Evolutionary conservation across 2,888 invertebrate species (phyloP), one percentile per base, ranked within the genome.

Genomic region (Trachelus iudaicus): DNA sequence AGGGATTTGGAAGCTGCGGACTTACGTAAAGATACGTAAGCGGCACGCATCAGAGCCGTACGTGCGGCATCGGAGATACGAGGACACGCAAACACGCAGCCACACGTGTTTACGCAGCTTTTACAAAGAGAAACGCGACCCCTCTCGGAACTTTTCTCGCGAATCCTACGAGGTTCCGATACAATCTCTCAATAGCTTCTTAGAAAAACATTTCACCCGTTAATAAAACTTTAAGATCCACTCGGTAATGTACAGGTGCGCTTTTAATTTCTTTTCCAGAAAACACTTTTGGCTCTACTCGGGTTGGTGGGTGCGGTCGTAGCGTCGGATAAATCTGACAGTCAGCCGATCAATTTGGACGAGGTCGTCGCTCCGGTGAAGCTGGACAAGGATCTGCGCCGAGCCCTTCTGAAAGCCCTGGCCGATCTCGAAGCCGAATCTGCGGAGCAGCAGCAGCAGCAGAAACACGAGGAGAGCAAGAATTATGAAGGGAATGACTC

Each of bases 391-490:
- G 95, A 95, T 81, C 94, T 97, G 56, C 93, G 96, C 30, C 94
- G 95, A 90, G 97, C 96, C 1, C 92, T 97, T 71, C 92, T 97
- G 9, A 95, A 95, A 91, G 97, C 96, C 15, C 92, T 97, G 6
- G 95, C 94, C 76, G 96, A 96, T 86, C 92, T 97, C 75, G 96
- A 97, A 91, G 94, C 94, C 81, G 94, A 94, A 30, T 92, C 93
- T 4, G 93, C 92, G 75, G 89, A 91, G 31, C 93, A 93, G 33
- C 88, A 87, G 0, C 34, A 91, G 31, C 93, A 93, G 33, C 77
- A 15, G 56, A 80, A 33, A n/a, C 12, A 12, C 69, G 69, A 76
- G 71, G 40, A 35, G 12, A 56, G 40, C 73, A 82, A 92, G 75
- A 69, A 69, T 11, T 12, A 12, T 23, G 11, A 69, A 11, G 69